Percentiles rank a stretch among this genome's conserved stretches.
phyloP scores from a whole-genome alignment of 2,888 invertebrate genomes.

The Platerodrilus igneus region DNA sequence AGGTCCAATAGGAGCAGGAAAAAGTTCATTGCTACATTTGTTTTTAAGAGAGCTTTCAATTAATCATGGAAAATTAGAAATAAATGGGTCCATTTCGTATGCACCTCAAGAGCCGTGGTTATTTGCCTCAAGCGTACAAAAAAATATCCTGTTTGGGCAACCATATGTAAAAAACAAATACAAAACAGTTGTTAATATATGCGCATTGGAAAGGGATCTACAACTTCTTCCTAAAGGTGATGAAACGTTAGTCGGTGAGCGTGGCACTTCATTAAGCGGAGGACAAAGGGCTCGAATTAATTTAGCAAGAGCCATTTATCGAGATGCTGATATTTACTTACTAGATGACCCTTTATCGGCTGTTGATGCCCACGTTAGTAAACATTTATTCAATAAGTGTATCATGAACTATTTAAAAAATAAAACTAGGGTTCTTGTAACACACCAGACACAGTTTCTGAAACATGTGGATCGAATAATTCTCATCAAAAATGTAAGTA shows the following conservation, averaged over 20 bases:
- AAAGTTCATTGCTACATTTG: conserved; percentile 64
- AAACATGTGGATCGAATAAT: conserved; percentile 61
- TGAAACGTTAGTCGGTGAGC: conserved; percentile 69
- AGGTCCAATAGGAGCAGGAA: conserved; percentile 65
- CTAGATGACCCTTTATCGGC: conserved; percentile 78
- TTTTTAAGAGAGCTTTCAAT: conserved; percentile 68
- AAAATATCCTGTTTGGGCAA: conserved; percentile 76
- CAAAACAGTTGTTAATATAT: conserved; percentile 54
- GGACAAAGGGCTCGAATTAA: conserved; percentile 78
- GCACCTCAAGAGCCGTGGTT: conserved; percentile 80
- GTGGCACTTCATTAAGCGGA: conserved; percentile 72
- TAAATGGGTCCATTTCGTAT: conserved; percentile 64
- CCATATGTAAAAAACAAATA: conserved; percentile 54
- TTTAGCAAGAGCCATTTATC: conserved; percentile 71
- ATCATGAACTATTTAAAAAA: conserved; percentile 54
- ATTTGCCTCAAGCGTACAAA: conserved; percentile 64
- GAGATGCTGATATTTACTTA: conserved; percentile 70
- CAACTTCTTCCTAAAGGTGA: conserved; percentile 68
- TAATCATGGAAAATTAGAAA: conserved; percentile 55
- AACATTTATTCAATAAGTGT: conserved; percentile 70
- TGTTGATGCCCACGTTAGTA: conserved; percentile 73
- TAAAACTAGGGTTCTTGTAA: conserved; percentile 71
- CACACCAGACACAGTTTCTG: conserved; percentile 78
- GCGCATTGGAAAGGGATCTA: conserved; percentile 64
- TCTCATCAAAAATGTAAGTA: conserved; percentile 56